Conservation (phyloP, 2,113 vertebrate genomes). For the Cynopterus brachyotis region DNA sequence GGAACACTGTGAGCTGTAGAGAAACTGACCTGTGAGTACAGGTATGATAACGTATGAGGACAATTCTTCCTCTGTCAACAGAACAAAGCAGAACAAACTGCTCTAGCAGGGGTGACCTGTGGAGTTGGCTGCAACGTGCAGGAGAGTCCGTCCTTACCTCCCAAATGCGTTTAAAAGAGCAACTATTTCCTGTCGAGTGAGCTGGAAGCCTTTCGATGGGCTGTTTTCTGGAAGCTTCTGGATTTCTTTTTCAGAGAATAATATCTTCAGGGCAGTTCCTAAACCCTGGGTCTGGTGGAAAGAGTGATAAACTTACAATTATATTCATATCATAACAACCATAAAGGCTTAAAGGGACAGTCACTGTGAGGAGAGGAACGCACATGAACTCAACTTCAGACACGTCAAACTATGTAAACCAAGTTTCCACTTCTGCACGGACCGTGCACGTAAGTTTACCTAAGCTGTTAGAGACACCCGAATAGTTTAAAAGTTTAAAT, state of each 20-base stretch:
- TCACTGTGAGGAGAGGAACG: neutral
- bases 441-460: neutral
- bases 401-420: neutral
- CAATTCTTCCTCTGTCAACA: neutral
- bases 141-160: constrained; percentile 84
- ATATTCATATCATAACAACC: neutral
- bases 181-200: constrained; percentile 96
- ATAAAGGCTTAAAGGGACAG: neutral
- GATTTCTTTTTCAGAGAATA: constrained; percentile 98
- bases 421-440: neutral
- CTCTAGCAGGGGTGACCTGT: neutral
- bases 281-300: constrained; percentile 93
- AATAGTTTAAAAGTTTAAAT: neutral
- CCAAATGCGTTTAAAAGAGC: constrained; percentile 94
- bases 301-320: neutral
- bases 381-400: neutral
- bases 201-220: constrained; percentile 95
- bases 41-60: neutral
- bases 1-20: neutral
- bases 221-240: constrained; percentile 93
- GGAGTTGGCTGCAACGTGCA: neutral
- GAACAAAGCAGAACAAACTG: neutral
- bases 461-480: neutral
- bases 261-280: constrained; percentile 96
- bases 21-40: neutral